Conservation (phyloP, 2,888 invertebrate species). For the Celastrina argiolus region DNA sequence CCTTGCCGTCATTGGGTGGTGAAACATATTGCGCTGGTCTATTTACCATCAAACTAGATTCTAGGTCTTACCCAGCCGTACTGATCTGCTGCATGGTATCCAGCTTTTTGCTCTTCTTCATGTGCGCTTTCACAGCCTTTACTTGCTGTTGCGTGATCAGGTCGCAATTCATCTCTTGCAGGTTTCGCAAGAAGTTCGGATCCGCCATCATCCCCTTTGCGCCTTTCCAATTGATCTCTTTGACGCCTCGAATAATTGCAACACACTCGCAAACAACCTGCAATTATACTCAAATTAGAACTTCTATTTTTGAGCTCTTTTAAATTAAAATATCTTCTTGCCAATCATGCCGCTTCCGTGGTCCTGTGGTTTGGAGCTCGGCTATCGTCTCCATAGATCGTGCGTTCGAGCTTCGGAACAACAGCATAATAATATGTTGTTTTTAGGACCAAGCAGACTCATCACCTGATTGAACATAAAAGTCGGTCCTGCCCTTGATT, state of each 20-base stretch:
- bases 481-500: neutral
- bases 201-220: slow-evolving; percentile 96
- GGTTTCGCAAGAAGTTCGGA: slow-evolving; percentile 85
- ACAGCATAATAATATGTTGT: too few species aligned
- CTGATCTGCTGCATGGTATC: slow-evolving; percentile 92
- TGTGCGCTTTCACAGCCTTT: slow-evolving; percentile 82
- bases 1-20: too few species aligned
- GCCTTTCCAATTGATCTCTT: slow-evolving; percentile 93
- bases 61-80: slow-evolving; percentile 81
- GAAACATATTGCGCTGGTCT: too few species aligned
- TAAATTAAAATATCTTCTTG: too few species aligned
- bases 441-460: too few species aligned
- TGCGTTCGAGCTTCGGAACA: too few species aligned
- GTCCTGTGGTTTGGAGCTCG: too few species aligned
- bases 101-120: slow-evolving; percentile 83
- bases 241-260: slow-evolving; percentile 88
- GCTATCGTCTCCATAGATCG: too few species aligned
- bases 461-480: too few species aligned
- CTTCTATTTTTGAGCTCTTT: too few species aligned
- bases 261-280: slow-evolving; percentile 91
- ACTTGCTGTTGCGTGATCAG: slow-evolving; percentile 84
- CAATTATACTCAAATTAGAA: neutral
- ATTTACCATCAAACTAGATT: too few species aligned
- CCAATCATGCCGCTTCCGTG: too few species aligned
- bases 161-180: slow-evolving; percentile 93